Evolutionary conservation across 2,888 invertebrate species (phyloP), one percentile per base, ranked within the genome.

Genomic region (Drosophila limbata): DNA sequence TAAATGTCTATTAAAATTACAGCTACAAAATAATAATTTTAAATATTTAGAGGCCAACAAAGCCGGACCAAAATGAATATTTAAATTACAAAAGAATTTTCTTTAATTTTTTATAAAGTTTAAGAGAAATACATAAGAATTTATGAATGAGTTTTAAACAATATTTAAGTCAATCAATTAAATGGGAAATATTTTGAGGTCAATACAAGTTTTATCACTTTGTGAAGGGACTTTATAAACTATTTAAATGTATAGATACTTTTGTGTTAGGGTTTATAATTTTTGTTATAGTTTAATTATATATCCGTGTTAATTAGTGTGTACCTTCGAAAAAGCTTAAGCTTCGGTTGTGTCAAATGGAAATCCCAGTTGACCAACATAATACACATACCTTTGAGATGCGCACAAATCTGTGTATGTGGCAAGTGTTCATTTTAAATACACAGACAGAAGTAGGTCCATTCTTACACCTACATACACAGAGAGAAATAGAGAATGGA

Each of bases 361-460:
- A 69, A 62, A 67, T 64, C 72, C 56, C 57, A 69, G 15, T 28
- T 59, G 47, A 21, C 57, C 47, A 59, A 40, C 48, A 37, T 10
- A 31, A 9, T 19, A 51, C 19, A 37, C 51, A 37, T 35, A n/a
- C 45, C 39, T 31, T 31, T 39, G 31, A 31, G 45, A 15, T 3
- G 45, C 13, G 21, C 37, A 47, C 31, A 48, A 59, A 59, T 51
- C 45, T 72, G 28, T 15, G 13, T 59, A 51, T 72, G 61, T 42
- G 68, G 44, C 50, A 57, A 57, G 45, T 76, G 81, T 75, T 73
- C 55, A 55, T 74, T 79, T 76, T 79, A 74, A 72, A 70, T 61
- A 44, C 62, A 60, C 39, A 48, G 31, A 53, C 52, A 60, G 21
- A 45, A 19, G 35, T 17, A 47, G 13, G 31, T 39, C 1, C 39